A percentile compares a stretch with the other conserved stretches of the same genome.
phyloP scores from a whole-genome alignment of 2,113 vertebrate species.

The Syngnathus typhle region DNA sequence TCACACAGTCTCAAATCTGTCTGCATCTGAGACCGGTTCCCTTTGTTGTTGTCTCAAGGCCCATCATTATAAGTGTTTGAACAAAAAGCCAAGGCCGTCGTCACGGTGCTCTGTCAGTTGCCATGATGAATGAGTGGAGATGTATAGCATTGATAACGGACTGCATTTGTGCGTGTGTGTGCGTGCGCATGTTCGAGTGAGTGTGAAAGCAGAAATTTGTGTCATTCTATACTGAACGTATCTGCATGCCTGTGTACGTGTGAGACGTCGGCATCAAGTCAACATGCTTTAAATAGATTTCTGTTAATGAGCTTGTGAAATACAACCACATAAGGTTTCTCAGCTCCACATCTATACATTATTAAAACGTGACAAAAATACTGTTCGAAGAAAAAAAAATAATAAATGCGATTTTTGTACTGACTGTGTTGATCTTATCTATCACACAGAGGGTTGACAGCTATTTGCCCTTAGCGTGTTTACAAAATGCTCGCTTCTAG shows the following conservation, averaged over 20 bases:
- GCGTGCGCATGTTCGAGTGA: conserved; percentile 5
- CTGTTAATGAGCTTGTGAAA: background rate
- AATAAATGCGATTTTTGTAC: background rate
- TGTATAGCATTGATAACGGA: conserved; percentile 27
- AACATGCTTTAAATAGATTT: background rate
- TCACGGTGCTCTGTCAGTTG: conserved; percentile 41
- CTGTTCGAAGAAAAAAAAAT: background rate
- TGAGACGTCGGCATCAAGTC: too few relatives aligned
- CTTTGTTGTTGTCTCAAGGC: conserved; percentile 40
- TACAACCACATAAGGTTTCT: background rate
- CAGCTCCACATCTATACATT: background rate
- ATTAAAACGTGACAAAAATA: background rate
- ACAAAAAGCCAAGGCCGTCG: conserved; percentile 43
- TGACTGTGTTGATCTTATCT: background rate
- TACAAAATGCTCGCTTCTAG: background rate
- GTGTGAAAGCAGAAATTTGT: background rate
- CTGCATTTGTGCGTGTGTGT: conserved; percentile 12
- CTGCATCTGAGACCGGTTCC: background rate
- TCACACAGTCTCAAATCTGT: background rate
- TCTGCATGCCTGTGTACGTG: too few relatives aligned
- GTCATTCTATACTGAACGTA: too few relatives aligned
- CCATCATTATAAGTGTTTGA: conserved; percentile 33
- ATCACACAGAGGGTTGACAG: too few relatives aligned
- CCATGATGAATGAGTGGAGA: conserved; percentile 59
- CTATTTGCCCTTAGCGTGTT: background rate